A percentile compares a stretch with the other conserved stretches of the same genome.
Conservation (phyloP, 2,888 invertebrate species). For the Limnephilus lunatus region DNA sequence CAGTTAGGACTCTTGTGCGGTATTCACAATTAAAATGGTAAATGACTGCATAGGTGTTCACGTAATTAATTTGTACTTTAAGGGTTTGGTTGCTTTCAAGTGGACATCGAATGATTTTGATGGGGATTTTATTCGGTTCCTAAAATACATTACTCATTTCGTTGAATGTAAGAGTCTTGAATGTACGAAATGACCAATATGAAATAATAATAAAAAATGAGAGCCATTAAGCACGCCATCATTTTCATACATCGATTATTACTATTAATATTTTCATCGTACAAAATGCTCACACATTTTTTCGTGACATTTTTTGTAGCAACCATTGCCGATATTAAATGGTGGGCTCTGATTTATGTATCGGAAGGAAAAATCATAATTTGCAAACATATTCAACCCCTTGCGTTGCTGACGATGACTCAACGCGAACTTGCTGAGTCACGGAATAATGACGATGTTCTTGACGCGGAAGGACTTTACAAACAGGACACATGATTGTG, state of each 20-base stretch:
- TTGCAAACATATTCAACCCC: conserved; percentile 31
- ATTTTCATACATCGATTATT: background rate
- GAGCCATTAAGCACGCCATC: background rate
- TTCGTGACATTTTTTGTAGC: background rate
- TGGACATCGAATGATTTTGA: no score
- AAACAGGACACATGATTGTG: conserved; percentile 24
- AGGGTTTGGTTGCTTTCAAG: no score
- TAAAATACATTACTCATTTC: no score
- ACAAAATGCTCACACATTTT: background rate
- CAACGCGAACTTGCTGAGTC: conserved; percentile 36
- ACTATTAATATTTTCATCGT: background rate
- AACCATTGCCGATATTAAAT: background rate
- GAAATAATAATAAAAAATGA: background rate
- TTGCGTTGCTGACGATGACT: conserved; percentile 42
- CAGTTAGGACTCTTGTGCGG: no score
- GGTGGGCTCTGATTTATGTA: background rate
- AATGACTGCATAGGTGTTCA: no score
- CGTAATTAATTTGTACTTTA: no score
- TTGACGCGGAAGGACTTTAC: conserved; percentile 20
- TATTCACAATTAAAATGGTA: no score
- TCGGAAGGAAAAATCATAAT: background rate
- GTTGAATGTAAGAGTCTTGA: no score
- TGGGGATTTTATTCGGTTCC: no score
- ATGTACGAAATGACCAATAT: no score
- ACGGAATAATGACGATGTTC: conserved; percentile 18